phyloP scores from a whole-genome alignment of 2,797 vertebrate species.

The Spinus pinus region DNA sequence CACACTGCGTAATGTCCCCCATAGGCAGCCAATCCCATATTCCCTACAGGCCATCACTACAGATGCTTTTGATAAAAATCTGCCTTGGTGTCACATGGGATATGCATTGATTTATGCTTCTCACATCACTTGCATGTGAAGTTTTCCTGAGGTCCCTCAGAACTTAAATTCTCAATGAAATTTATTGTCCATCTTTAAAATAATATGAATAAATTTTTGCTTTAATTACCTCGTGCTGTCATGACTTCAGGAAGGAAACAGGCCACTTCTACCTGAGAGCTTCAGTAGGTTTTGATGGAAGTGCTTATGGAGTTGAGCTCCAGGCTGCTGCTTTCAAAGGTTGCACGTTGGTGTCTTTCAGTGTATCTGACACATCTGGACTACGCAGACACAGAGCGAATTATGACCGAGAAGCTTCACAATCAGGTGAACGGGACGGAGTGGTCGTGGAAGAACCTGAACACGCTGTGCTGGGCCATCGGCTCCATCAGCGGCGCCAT shows the following conservation, averaged over 20 bases:
- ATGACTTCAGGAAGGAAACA: neutral
- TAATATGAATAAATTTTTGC: neutral
- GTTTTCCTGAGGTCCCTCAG: neutral
- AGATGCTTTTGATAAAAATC: neutral
- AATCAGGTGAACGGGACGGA: conserved; percentile 98
- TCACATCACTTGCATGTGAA: accelerated
- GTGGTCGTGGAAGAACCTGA: conserved; percentile 99
- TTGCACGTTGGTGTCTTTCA: conserved; percentile 56
- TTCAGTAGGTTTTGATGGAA: neutral
- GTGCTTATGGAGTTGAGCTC: neutral
- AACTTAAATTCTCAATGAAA: neutral
- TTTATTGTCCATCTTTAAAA: neutral
- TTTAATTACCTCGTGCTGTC: accelerated
- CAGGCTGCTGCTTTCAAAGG: neutral
- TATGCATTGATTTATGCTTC: neutral
- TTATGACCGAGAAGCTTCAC: conserved; percentile 98
- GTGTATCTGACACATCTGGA: conserved; percentile 98
- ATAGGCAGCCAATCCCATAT: neutral
- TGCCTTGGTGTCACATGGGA: accelerated
- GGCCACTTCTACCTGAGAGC: neutral
- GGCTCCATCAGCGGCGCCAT: conserved; percentile 98
- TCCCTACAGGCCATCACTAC: neutral
- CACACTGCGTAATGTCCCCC: no score
- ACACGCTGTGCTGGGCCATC: conserved; percentile 97
- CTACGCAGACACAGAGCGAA: conserved; percentile 96